A percentile compares a stretch with the other conserved stretches of the same genome.
Evolutionary conservation across 2,888 invertebrate species (phyloP).

Genomic region (Drosophila robusta): DNA sequence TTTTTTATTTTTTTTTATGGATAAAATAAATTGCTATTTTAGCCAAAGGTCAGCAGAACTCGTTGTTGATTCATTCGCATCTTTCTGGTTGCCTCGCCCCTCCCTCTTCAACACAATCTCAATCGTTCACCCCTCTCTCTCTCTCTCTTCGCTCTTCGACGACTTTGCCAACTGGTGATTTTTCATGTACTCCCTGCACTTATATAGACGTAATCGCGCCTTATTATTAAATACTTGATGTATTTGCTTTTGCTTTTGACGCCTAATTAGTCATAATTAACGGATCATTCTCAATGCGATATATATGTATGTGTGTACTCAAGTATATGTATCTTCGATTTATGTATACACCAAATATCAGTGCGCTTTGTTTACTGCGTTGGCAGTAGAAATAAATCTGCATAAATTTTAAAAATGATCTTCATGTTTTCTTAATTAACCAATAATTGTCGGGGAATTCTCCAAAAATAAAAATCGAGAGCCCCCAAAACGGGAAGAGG

Average conservation of each 20-base stretch:
- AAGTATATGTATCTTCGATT: not conserved
- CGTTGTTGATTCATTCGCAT: conserved; percentile 61
- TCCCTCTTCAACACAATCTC: not conserved
- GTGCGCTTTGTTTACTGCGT: conserved; percentile 14
- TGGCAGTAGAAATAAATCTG: conserved; percentile 2
- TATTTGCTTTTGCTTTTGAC: conserved; percentile 51
- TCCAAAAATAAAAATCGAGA: not conserved
- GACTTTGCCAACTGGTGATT: conserved; percentile 27
- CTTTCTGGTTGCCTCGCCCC: conserved; percentile 18
- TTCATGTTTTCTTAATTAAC: conserved; percentile 11
- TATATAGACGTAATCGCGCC: conserved; percentile 57
- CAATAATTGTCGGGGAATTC: not conserved
- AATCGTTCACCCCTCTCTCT: not conserved
- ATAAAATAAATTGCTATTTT: conserved; percentile 53
- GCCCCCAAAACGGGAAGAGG: not conserved
- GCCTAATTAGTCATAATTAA: conserved; percentile 72
- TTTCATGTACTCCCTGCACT: conserved; percentile 50
- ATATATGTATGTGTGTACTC: not conserved
- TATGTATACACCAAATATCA: conserved; percentile 1
- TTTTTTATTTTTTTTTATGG: conserved; percentile 22
- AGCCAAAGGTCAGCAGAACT: conserved; percentile 56
- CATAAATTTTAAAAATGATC: conserved; percentile 16
- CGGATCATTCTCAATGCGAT: conserved; percentile 47
- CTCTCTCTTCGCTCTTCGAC: not conserved
- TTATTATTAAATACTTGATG: conserved; percentile 44